Evolutionary conservation across 2,113 vertebrate species (phyloP).

Genomic region (Chloebia gouldiae): DNA sequence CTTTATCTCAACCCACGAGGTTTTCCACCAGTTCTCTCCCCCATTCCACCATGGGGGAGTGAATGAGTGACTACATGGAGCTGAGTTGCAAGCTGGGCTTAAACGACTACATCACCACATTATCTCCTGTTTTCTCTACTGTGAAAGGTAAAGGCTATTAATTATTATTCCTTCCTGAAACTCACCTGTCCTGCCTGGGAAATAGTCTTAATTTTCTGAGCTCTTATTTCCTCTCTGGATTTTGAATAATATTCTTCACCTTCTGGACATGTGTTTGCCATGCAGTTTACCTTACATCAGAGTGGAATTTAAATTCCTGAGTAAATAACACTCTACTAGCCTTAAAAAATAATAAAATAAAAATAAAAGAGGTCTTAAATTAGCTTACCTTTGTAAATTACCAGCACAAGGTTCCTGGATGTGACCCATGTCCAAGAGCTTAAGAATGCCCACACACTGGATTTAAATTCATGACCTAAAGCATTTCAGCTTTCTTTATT

Average conservation of each 20-base stretch:
- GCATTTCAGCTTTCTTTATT: neutral
- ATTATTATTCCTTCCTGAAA: neutral
- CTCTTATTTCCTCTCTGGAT: neutral
- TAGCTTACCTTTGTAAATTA: neutral
- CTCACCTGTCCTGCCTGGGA: neutral
- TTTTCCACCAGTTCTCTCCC: neutral
- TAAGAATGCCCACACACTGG: neutral
- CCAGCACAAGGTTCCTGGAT: neutral
- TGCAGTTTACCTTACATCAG: neutral
- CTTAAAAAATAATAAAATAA: neutral
- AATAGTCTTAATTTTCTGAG: neutral
- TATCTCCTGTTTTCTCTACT: neutral
- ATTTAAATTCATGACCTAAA: neutral
- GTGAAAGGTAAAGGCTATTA: neutral
- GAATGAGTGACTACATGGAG: neutral
- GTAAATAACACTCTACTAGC: neutral
- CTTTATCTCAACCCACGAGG: neutral
- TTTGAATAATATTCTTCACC: neutral
- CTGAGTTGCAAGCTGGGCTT: neutral
- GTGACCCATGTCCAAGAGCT: neutral
- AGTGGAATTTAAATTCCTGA: neutral
- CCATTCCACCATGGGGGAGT: rapidly evolving
- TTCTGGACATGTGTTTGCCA: neutral
- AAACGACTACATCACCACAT: neutral
- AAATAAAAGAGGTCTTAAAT: neutral